phyloP scores from a whole-genome alignment of 1,140 invertebrate species.

The Aradophagus sp. region DNA sequence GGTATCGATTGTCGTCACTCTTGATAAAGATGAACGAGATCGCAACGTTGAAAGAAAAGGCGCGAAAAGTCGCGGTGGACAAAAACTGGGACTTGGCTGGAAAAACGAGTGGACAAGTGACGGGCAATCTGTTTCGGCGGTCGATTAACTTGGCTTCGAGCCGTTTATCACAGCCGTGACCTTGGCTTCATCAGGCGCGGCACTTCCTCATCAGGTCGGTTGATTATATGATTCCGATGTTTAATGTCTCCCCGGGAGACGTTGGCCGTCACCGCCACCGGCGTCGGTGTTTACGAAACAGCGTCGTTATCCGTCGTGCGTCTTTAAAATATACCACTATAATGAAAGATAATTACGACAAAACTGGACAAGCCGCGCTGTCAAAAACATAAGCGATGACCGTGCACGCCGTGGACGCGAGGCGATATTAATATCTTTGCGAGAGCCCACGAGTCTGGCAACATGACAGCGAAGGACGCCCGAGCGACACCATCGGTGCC shows the following conservation, averaged over 20 bases:
- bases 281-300: conserved; percentile 16
- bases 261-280: conserved; percentile 16
- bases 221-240: conserved; percentile 31
- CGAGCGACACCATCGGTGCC: conserved; percentile 40
- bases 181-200: conserved; percentile 16
- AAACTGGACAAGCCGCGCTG: conserved; percentile 38
- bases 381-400: conserved; percentile 50
- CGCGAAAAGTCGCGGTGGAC: too few species aligned
- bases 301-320: conserved; percentile 32
- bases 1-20: too few species aligned
- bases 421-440: conserved; percentile 43
- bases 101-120: too few species aligned
- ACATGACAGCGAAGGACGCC: conserved; percentile 46
- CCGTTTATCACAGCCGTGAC: conserved; percentile 15
- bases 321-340: conserved; percentile 42
- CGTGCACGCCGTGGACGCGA: conserved; percentile 8
- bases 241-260: conserved; percentile 25
- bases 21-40: too few species aligned
- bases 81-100: too few species aligned
- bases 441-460: conserved; percentile 19
- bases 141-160: conserved; percentile 1
- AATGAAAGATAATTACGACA: conserved; percentile 50
- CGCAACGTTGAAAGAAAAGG: too few species aligned
- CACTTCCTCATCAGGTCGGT: conserved; percentile 22
- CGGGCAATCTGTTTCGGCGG: conserved; percentile 17